Conservation (phyloP, 2,797 vertebrate genomes). For the Falco biarmicus region DNA sequence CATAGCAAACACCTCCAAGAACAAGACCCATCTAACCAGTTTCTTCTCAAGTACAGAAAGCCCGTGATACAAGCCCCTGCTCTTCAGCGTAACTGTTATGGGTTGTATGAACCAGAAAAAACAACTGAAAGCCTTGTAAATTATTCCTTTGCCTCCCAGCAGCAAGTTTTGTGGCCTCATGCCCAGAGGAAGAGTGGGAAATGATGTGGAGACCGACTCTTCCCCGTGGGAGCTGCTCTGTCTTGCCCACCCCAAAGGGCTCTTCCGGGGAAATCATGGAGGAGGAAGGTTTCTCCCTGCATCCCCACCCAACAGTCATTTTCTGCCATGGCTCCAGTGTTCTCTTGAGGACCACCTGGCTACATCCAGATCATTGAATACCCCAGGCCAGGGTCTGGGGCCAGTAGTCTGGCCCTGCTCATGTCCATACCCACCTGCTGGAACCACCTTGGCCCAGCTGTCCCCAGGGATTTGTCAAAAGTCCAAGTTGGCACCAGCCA, state of each 20-base stretch:
- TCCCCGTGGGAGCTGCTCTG: background rate
- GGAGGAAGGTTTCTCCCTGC: background rate
- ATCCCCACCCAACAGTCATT: background rate
- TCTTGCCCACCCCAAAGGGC: background rate
- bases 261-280: background rate
- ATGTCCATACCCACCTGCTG: background rate
- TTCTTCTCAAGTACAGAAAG: background rate
- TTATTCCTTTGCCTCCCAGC: background rate
- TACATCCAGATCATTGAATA: background rate
- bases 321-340: background rate
- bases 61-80: background rate
- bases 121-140: background rate
- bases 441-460: background rate
- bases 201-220: background rate
- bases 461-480: background rate
- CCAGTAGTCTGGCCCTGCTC: background rate
- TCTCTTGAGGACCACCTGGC: background rate
- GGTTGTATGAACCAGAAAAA: background rate
- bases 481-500: background rate
- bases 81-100: background rate
- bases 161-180: background rate
- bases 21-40: background rate
- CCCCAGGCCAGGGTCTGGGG: background rate
- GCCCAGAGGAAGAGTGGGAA: background rate
- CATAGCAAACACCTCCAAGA: background rate